These are phyloP conservation scores for Nemotelus nigrinus DNA, from an alignment of 2,888 invertebrate genomes.

Conservation along the genomic window DNA sequence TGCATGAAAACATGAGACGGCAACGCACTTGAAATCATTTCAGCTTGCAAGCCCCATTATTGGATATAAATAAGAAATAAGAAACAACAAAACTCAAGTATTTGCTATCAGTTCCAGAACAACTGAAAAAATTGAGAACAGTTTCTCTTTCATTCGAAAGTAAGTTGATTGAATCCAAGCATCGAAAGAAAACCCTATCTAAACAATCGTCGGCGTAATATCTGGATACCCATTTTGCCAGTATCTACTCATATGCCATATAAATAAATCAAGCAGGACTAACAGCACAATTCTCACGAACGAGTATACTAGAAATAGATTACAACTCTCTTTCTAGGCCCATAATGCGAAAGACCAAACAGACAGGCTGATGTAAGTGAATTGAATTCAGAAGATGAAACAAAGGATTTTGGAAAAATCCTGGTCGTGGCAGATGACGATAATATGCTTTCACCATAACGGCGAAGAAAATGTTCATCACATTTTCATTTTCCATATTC, in stretches of 20 bases:
- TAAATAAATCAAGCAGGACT: constrained; percentile 31
- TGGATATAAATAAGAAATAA: constrained; percentile 9
- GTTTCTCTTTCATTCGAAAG: constrained; percentile 18
- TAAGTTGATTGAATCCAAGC: constrained; percentile 28
- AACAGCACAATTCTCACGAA: constrained; percentile 11
- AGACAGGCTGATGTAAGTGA: constrained; percentile 30
- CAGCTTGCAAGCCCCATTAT: constrained; percentile 2
- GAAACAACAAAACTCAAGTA: background rate
- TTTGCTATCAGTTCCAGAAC: background rate
- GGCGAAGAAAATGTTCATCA: constrained; percentile 25
- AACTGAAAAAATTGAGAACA: constrained; percentile 1
- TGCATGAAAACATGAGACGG: too few species aligned
- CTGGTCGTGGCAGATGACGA: constrained; percentile 26
- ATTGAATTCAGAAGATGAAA: constrained; percentile 18
- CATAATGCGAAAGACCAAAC: constrained; percentile 10
- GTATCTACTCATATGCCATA: constrained; percentile 17
- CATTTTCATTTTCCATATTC: constrained; percentile 29
- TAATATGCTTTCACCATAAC: constrained; percentile 33
- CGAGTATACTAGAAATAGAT: constrained; percentile 31
- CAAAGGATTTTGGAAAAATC: constrained; percentile 19
- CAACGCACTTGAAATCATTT: background rate
- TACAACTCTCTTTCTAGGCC: constrained; percentile 23
- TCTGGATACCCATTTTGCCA: background rate
- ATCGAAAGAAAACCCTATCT: constrained; percentile 4
- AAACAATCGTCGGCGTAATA: constrained; percentile 1